Base-by-base conservation (phyloP, 2,113 vertebrate species). In the Corynorhinus townsendii region DNA sequence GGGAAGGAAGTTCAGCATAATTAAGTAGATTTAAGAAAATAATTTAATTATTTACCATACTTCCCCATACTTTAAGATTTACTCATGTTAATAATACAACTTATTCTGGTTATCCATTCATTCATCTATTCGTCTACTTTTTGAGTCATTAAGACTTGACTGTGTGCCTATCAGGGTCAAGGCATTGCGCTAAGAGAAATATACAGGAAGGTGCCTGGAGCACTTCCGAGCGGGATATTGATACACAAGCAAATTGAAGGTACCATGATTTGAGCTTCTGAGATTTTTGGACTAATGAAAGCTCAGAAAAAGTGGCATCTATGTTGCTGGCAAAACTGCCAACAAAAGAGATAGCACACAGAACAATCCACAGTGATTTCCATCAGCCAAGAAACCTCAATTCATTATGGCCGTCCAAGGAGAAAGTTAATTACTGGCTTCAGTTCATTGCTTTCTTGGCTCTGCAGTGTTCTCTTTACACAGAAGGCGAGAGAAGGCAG, bases 381-480 rank as follows among this genome's bases (percentile, higher is more conserved):
- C 62, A 86, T 54, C 30, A 64, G 73, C 54, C 77, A 92, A 73
- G 80, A 95, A 94, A 69, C 20, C 40, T 86, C 75, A 75, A 16
- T 77, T 81, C 77, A 73, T 91, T 64, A 80, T 30, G 33, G 28
- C 71, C 40, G 10, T 79, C 59, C 72, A 88, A 93, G 82, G n/a
- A 82, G 79, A 94, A 91, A 94, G 85, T 47, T 92, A 83, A 94
- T 92, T 90, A 86, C 77, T 86, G 52, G 68, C 77, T 95, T 80
- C 38, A 30, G n/a, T 64, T 90, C 72, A 95, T 94, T 90, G 62
- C 82, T 91, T 95, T 85, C 88, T 88, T 90, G 81, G 66, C 72
- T 71, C 66, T 81, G 7, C 28, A 68, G 38, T 64, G 69, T 54
- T 94, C 69, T 64, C 40, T 85, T 76, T 82, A 45, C 66, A 94